Evolutionary conservation across 30 jellyfish, hydroid and myxozoan species (phyloP).

Genomic region (Aurelia aurita): DNA sequence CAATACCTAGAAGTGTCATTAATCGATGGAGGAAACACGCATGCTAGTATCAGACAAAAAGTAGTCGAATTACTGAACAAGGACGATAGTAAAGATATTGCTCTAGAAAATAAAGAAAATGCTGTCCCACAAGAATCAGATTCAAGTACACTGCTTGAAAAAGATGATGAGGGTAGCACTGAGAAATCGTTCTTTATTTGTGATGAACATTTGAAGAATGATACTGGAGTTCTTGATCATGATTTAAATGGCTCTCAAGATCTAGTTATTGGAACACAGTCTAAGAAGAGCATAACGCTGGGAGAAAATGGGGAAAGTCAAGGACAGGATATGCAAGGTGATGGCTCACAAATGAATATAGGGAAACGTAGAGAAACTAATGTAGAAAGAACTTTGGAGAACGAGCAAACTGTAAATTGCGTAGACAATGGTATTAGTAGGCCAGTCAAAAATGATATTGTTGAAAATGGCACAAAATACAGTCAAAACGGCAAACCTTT

Average conservation of each 20-base stretch:
- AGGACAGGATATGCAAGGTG: no score
- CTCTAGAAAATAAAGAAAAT: background rate
- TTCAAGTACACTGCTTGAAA: slow-evolving; percentile 29
- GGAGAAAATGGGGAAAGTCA: background rate
- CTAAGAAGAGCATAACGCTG: background rate
- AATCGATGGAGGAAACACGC: slow-evolving; percentile 41
- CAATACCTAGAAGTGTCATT: slow-evolving; percentile 53
- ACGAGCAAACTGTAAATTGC: background rate
- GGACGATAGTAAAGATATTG: slow-evolving; percentile 31
- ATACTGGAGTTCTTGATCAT: background rate
- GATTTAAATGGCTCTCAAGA: background rate
- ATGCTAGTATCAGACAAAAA: slow-evolving; percentile 44
- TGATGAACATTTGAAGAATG: background rate
- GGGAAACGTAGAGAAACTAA: background rate
- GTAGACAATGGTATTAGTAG: background rate
- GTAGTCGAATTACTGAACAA: slow-evolving; percentile 43
- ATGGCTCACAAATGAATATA: background rate
- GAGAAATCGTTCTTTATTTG: slow-evolving; percentile 1
- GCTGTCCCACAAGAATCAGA: slow-evolving; percentile 33
- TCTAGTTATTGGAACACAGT: no score
- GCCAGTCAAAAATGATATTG: background rate
- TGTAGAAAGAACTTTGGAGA: background rate
- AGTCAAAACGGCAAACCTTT: background rate
- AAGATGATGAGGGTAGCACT: background rate
- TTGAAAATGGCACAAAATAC: background rate